Evolutionary conservation across 2,113 vertebrate species (phyloP).

Genomic region (Phyllopteryx taeniolatus): DNA sequence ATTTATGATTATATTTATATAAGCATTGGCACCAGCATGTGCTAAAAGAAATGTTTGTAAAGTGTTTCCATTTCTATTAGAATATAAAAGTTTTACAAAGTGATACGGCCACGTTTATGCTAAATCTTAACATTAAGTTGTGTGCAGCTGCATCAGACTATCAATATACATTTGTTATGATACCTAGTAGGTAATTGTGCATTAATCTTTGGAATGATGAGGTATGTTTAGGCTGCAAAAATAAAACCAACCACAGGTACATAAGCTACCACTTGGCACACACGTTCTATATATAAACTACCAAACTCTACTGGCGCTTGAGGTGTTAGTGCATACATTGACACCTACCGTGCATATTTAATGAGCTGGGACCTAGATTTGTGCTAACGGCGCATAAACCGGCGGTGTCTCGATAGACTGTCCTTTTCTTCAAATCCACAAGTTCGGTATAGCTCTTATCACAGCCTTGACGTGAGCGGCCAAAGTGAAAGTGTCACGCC

Average conservation of each 20-base stretch:
- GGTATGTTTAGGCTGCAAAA: neutral
- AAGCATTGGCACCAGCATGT: too few relatives aligned
- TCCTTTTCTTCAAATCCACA: neutral
- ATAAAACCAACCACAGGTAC: too few relatives aligned
- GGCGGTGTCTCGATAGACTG: neutral
- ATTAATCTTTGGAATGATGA: neutral
- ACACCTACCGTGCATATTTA: neutral
- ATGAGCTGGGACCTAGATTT: neutral
- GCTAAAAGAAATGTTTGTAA: too few relatives aligned
- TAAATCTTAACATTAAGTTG: too few relatives aligned
- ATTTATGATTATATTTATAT: conserved; percentile 8
- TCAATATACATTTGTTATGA: too few relatives aligned
- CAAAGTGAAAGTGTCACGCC: neutral
- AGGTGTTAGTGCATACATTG: neutral
- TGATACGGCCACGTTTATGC: too few relatives aligned
- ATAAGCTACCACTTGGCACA: neutral
- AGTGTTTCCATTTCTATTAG: too few relatives aligned
- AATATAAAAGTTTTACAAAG: too few relatives aligned
- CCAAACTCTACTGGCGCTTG: neutral
- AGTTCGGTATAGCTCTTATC: neutral
- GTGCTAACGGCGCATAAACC: neutral
- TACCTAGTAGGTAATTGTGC: too few relatives aligned
- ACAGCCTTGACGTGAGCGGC: neutral
- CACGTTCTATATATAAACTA: neutral
- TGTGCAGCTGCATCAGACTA: too few relatives aligned